Percentiles rank a stretch among this genome's conserved stretches.
These are phyloP conservation scores for Platalea minor DNA, from an alignment of 2,797 vertebrate genomes.

Conservation along the genomic window DNA sequence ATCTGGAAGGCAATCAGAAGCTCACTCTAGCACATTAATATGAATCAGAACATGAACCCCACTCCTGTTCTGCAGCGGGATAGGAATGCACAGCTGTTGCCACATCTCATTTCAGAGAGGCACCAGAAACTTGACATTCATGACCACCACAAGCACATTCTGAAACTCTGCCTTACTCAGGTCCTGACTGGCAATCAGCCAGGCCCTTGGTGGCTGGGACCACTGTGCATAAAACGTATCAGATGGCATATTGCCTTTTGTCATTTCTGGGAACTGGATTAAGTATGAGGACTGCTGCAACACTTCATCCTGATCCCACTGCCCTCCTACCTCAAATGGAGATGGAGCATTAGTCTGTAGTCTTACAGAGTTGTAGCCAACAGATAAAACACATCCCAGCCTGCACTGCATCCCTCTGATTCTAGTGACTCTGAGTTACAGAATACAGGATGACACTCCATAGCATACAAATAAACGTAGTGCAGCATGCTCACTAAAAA, in stretches of 20 bases:
- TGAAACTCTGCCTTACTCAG: conserved; percentile 31
- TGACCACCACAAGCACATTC: conserved; percentile 25
- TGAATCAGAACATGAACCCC: conserved; percentile 4
- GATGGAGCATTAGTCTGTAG: not conserved
- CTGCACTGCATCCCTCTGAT: not conserved
- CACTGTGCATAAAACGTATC: not conserved
- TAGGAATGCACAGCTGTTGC: conserved; percentile 62
- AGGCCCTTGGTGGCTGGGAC: not conserved
- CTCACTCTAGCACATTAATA: not conserved
- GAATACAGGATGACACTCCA: not conserved
- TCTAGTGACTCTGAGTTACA: not conserved
- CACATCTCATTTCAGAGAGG: conserved; percentile 50
- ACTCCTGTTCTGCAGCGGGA: not conserved
- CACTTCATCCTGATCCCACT: not conserved
- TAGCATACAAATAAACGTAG: not conserved
- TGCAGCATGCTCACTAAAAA: not conserved
- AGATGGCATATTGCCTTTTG: conserved; percentile 19
- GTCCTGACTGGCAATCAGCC: conserved; percentile 4
- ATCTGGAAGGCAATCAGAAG: not conserved
- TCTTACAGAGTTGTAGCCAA: not conserved
- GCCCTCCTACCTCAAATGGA: not conserved
- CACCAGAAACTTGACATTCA: conserved; percentile 52
- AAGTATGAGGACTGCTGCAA: not conserved
- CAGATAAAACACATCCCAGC: not conserved
- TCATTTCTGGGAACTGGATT: conserved; percentile 45